Evolutionary conservation across 2,797 vertebrate genomes (phyloP).

Genomic region (Chiloscyllium punctatum): DNA sequence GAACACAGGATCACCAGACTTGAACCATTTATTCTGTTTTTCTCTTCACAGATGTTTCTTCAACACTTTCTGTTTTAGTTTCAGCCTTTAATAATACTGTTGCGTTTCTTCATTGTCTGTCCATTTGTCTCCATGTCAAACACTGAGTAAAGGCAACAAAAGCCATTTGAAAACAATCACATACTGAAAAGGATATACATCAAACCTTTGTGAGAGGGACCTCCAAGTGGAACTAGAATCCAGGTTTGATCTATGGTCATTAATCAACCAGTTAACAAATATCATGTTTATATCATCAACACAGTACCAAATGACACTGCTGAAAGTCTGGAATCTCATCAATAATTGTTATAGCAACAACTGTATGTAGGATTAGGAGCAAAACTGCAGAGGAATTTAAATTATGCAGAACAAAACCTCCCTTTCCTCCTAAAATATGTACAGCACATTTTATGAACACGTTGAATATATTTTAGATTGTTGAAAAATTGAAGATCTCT

Average conservation of each 20-base stretch:
- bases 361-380: neutral
- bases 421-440: neutral
- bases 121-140: constrained; percentile 1
- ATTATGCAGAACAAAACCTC: neutral
- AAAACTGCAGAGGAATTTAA: neutral
- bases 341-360: neutral
- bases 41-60: too few relatives aligned
- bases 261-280: neutral
- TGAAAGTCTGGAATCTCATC: neutral
- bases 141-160: neutral
- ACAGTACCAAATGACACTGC: neutral
- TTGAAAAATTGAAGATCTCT: neutral
- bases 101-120: neutral
- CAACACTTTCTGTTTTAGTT: too few relatives aligned
- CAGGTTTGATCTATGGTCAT: neutral
- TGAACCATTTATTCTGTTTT: too few relatives aligned
- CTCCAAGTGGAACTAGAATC: neutral
- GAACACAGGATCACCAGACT: too few relatives aligned
- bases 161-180: constrained; percentile 19
- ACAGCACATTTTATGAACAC: neutral
- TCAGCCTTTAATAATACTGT: neutral
- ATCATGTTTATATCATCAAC: neutral
- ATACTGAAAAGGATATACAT: neutral
- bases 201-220: neutral
- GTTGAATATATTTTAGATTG: neutral